Conservation (phyloP, 1,140 invertebrate species). For the Formica selysi region DNA sequence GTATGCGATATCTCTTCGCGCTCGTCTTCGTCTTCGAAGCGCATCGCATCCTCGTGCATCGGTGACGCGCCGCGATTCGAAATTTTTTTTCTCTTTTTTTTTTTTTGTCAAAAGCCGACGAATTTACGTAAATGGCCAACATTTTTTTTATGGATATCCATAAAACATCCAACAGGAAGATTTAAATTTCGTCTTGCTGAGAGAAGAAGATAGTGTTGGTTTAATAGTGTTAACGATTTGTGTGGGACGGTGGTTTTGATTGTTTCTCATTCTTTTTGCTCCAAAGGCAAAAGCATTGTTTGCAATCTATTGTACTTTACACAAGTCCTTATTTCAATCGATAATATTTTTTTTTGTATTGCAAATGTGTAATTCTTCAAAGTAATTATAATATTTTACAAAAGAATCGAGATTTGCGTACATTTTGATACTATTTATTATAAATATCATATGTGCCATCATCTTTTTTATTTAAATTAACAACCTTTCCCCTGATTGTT, state of each 20-base stretch:
- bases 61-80: not conserved
- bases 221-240: not conserved
- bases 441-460: too few species aligned
- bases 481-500: too few species aligned
- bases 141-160: not conserved
- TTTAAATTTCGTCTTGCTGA: not conserved
- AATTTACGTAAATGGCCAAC: not conserved
- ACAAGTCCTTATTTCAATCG: too few species aligned
- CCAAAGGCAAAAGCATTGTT: not conserved
- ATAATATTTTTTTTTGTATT: not conserved
- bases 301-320: too few species aligned
- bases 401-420: not conserved
- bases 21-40: constrained; percentile 24
- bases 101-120: not conserved
- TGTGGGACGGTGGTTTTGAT: not conserved
- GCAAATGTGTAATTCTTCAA: not conserved
- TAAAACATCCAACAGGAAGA: not conserved
- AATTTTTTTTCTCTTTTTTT: too few species aligned
- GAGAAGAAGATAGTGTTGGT: not conserved
- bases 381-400: not conserved
- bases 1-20: constrained; percentile 18
- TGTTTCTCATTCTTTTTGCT: not conserved
- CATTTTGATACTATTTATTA: too few species aligned
- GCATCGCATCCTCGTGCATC: constrained; percentile 1
- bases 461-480: too few species aligned